Conservation (phyloP, 2,113 vertebrate genomes). For the Atlantisia rogersi region DNA sequence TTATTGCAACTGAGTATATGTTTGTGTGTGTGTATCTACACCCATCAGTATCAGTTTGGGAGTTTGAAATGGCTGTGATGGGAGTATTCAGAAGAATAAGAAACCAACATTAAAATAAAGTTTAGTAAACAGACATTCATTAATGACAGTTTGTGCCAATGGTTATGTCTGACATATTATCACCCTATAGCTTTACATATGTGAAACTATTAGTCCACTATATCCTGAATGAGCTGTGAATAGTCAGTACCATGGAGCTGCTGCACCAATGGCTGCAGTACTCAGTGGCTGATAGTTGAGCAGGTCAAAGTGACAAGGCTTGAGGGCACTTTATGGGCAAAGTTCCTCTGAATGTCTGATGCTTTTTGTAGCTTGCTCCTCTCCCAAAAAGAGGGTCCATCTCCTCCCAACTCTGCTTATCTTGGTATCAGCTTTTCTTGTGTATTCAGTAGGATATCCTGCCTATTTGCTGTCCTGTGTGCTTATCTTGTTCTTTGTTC, state of each 20-base stretch:
- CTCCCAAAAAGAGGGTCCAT: background rate
- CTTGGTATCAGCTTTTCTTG: background rate
- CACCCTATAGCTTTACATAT: background rate
- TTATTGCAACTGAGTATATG: too few species aligned
- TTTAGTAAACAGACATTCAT: background rate
- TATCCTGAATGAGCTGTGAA: background rate
- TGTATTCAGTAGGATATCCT: background rate
- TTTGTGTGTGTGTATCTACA: background rate
- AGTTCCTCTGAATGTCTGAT: background rate
- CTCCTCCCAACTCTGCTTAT: background rate
- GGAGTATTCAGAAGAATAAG: background rate
- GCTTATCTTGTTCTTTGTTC: background rate
- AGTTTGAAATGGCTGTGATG: background rate
- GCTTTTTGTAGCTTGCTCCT: background rate
- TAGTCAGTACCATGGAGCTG: background rate
- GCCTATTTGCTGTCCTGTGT: background rate
- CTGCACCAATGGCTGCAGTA: background rate
- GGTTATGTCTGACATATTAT: background rate
- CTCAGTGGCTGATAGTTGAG: fast-evolving
- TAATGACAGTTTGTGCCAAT: background rate
- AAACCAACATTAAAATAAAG: background rate
- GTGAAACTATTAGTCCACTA: background rate
- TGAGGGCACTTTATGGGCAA: background rate
- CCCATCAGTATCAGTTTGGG: too few species aligned
- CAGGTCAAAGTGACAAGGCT: background rate